Evolutionary conservation across 23 tunicate genomes (phyloP), one percentile per base, ranked within the genome.

Genomic region (Phallusia fumigata): DNA sequence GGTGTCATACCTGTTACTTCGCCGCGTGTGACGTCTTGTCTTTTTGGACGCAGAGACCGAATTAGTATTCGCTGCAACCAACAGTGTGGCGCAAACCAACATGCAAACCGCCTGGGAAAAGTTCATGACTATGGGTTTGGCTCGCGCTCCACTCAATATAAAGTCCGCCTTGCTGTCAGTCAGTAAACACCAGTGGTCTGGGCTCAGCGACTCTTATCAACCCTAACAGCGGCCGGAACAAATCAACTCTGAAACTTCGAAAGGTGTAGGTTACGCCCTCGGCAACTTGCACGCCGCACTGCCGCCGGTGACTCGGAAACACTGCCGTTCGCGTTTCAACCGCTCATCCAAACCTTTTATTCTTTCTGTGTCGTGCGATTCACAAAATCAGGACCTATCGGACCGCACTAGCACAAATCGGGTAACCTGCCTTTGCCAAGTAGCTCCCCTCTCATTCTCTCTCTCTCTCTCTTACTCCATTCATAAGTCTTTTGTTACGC

Each of bases 301-400:
- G 28, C 69, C 69, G 69, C 69, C 69, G 69, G 28, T 58, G 26
- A 24, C 69, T 58, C 16, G 47, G 47, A 58, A 58, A 58, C 69
- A 21, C 28, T 5, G 69, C 69, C 69, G 69, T 21, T 21, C 69
- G 28, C 3, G 69, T 21, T 24, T 58, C 69, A 58, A 58, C 8
- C 15, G 69, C 69, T 5, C 47, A 10, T 40, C 3, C 69, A 58
- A 21, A 16, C 69, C 69, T 58, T 24, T 24, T 16, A 13, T 58
- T 58, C 69, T 24, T 58, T 24, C 28, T 58, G 69, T 22, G 69
- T 8, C 16, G 28, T 58, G 69, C 69, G 69, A 58, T 22, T 21
- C 26, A 58, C 28, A 22, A 58, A 1, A 6, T 3, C 47, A 3
- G 10, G 47, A 40, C 47, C 47, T 3, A 10, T 40, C 47, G 10